Base-by-base conservation (phyloP, 1,140 invertebrate species). In the Leptopilina boulardi region DNA sequence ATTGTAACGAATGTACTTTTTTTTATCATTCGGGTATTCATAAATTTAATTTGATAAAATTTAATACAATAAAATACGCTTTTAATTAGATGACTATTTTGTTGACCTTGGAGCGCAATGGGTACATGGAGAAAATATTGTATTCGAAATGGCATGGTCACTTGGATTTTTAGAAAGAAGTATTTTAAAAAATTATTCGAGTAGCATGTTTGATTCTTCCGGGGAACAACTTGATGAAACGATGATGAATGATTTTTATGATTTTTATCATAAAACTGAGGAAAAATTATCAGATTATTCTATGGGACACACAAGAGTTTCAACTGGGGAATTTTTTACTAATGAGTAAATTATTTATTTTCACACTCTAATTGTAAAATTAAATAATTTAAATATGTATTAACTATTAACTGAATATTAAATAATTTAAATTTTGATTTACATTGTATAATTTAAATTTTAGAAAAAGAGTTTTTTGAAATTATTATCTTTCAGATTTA, bases 51-150 rank as follows among this genome's bases (percentile, higher is more conserved):
- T 56, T 5, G 9, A 9, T 11, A 56, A 56, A 56, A 21, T 3
- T n/a, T 56, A 56, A 11, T 23, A 23, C 2, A 56, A 2, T 1
- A 56, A 56, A 19, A 21, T 19, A 56, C 51, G 3, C 75, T 15
- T 76, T 54, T 15, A 23, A 19, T 21, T 23, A 89, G 91, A 86
- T 1, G 92, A 93, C 3, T 91, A 91, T 75, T 89, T 92, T 23
- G 89, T 97, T 4, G 97, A 98, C 87, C 77, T 97, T 6, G 97
- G 97, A 0, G 96, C 95, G 21, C 95, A 97, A 83, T 96, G 95
- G 95, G 92, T 97, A 82, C 96, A 98, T 82, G 96, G 96, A 9
- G 93, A 96, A 86, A 90, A 97, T 89, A 84, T 92, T 10, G 93
- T 96, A 0, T 96, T 92, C 84, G 87, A 94, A 71, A 82, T 94